Conservation (phyloP, 35 echinoderm and acorn worm genomes). For the Holothuria glaberrima region DNA sequence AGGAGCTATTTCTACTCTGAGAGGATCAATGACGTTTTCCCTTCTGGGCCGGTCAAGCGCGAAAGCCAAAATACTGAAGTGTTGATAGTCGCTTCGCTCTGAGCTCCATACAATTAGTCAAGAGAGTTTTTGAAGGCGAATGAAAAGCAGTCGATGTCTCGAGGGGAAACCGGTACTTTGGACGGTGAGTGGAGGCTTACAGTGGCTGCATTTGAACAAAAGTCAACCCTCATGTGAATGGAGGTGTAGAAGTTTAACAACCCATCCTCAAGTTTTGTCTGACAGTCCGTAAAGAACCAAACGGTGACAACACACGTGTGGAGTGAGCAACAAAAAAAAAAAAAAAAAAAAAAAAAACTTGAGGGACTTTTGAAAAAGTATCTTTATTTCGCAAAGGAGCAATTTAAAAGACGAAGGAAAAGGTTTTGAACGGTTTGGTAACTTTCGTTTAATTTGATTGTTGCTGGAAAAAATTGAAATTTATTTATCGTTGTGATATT, state of each 20-base stretch:
- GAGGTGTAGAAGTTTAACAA: slow-evolving; percentile 53
- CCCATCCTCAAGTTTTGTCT: slow-evolving; percentile 38
- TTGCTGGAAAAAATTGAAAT: too few species aligned
- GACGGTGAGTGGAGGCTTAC: slow-evolving; percentile 47
- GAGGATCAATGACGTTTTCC: slow-evolving; percentile 56
- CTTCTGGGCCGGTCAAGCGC: slow-evolving; percentile 63
- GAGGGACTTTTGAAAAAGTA: slow-evolving; percentile 17
- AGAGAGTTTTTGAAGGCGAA: neutral
- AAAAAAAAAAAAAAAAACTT: slow-evolving; percentile 35
- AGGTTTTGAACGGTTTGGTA: too few species aligned
- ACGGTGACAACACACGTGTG: slow-evolving; percentile 5
- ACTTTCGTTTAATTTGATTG: too few species aligned
- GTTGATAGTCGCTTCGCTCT: slow-evolving; percentile 49
- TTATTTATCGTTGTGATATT: too few species aligned
- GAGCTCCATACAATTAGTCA: neutral
- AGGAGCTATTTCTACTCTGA: slow-evolving; percentile 65
- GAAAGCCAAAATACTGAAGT: slow-evolving; percentile 63
- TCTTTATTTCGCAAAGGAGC: too few species aligned
- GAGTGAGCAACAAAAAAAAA: slow-evolving; percentile 11
- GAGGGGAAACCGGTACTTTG: slow-evolving; percentile 46
- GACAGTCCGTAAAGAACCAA: neutral
- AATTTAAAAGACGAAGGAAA: too few species aligned
- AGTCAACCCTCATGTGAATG: slow-evolving; percentile 52
- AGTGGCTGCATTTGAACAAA: slow-evolving; percentile 57
- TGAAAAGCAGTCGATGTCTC: slow-evolving; percentile 27